A percentile compares a stretch with the other conserved stretches of the same genome.
These are phyloP conservation scores for Zoanthus solanderi DNA, from an alignment of 92 coral and sea anemone species.

Conservation along the genomic window DNA sequence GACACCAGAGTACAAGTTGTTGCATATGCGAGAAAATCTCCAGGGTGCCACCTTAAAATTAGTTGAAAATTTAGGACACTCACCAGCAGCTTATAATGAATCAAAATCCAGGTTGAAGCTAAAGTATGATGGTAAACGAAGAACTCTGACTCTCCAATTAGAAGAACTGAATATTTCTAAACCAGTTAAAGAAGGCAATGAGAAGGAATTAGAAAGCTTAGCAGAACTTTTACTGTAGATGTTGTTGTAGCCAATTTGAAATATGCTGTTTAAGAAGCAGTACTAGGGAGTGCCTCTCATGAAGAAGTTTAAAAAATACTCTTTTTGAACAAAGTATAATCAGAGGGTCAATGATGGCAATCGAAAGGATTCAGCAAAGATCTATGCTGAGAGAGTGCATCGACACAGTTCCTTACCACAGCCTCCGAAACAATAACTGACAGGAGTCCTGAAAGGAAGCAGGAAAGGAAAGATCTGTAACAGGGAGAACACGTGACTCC, in stretches of 20 bases:
- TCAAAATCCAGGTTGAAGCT: constrained; percentile 66
- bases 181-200: constrained; percentile 49
- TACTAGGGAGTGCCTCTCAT: neutral
- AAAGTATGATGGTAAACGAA: constrained; percentile 68
- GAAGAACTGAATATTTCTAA: constrained; percentile 55
- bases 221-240: constrained; percentile 45
- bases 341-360: constrained; percentile 60
- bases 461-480: constrained; percentile 22
- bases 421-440: neutral
- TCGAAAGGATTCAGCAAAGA: constrained; percentile 56
- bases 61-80: constrained; percentile 71
- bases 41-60: constrained; percentile 68
- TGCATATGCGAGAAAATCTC: constrained; percentile 53
- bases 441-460: constrained; percentile 12
- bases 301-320: constrained; percentile 48
- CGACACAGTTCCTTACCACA: constrained; percentile 58
- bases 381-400: constrained; percentile 54
- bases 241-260: constrained; percentile 56
- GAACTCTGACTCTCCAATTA: constrained; percentile 48
- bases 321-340: constrained; percentile 39
- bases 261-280: constrained; percentile 70
- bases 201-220: constrained; percentile 55
- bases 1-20: constrained; percentile 67
- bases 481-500: constrained; percentile 15
- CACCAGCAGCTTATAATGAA: constrained; percentile 64